These are phyloP conservation scores for Pterocles burchelli DNA, from an alignment of 2,113 vertebrate genomes.

Conservation along the genomic window DNA sequence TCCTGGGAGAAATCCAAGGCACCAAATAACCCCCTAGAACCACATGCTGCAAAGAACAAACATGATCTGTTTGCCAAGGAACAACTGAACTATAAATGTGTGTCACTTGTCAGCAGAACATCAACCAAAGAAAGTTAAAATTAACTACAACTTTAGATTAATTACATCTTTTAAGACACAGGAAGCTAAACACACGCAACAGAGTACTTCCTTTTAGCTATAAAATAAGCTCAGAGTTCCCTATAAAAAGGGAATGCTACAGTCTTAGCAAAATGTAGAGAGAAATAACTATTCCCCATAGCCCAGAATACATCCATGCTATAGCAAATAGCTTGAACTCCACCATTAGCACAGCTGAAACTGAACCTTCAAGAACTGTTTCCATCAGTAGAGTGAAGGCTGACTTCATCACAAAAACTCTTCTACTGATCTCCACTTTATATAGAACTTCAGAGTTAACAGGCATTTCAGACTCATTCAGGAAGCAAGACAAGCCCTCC, in stretches of 20 bases:
- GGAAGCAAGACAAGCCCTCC: neutral
- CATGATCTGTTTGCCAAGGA: neutral
- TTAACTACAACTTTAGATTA: neutral
- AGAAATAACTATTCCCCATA: neutral
- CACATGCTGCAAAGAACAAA: neutral
- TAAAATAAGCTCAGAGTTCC: neutral
- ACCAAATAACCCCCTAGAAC: neutral
- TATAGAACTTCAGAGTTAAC: neutral
- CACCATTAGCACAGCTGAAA: neutral
- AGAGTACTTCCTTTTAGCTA: neutral
- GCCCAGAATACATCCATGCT: neutral
- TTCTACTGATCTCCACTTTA: neutral
- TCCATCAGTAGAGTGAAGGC: neutral
- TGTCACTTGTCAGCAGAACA: neutral
- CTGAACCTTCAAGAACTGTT: neutral
- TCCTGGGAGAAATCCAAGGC: neutral
- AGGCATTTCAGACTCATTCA: neutral
- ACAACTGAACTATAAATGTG: neutral
- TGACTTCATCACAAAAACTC: neutral
- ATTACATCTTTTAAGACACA: neutral
- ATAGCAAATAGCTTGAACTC: neutral
- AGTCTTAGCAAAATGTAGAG: neutral
- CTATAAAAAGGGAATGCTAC: neutral
- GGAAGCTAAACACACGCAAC: neutral
- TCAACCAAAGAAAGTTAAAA: neutral